Evolutionary conservation across 2,888 invertebrate species (phyloP).

Genomic region (Drosophila greeni): DNA sequence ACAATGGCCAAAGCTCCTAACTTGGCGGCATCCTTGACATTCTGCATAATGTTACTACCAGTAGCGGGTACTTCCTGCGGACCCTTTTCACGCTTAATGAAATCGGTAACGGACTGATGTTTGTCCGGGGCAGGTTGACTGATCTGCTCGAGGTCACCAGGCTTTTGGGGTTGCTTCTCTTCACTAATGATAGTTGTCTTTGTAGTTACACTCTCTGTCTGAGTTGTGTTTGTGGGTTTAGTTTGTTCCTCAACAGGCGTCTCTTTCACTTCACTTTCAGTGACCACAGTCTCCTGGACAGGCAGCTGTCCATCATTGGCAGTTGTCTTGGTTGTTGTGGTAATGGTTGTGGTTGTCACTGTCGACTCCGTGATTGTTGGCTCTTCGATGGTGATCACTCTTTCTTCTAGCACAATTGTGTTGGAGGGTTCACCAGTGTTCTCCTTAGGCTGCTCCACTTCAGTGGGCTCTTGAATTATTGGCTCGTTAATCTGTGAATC

Average conservation of each 20-base stretch:
- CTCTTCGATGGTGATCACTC: slow-evolving; percentile 46
- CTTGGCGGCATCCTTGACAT: slow-evolving; percentile 85
- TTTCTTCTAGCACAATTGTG: slow-evolving; percentile 37
- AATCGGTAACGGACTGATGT: slow-evolving; percentile 60
- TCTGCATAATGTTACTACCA: slow-evolving; percentile 59
- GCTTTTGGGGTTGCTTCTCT: slow-evolving; percentile 32
- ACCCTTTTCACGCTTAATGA: slow-evolving; percentile 60
- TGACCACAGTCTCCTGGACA: slow-evolving; percentile 24
- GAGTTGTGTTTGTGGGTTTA: neutral
- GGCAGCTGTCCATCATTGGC: slow-evolving; percentile 41
- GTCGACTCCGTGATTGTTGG: slow-evolving; percentile 47
- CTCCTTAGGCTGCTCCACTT: slow-evolving; percentile 17
- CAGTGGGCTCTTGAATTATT: slow-evolving; percentile 18
- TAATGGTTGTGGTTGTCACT: slow-evolving; percentile 47
- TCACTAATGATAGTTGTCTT: slow-evolving; percentile 22
- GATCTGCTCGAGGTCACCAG: slow-evolving; percentile 41
- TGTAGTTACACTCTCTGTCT: slow-evolving; percentile 39
- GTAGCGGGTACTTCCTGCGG: slow-evolving; percentile 16
- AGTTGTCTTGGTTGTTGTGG: slow-evolving; percentile 50
- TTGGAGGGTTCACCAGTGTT: slow-evolving; percentile 9
- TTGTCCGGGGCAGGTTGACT: slow-evolving; percentile 27
- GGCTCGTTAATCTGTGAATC: slow-evolving; percentile 20
- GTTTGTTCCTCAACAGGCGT: neutral
- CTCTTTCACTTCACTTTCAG: slow-evolving; percentile 14
- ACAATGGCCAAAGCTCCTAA: slow-evolving; percentile 91